Evolutionary conservation across 37 sponge, comb jelly and placozoan genomes (phyloP).

Genomic region (Hexactinellida sp.): DNA sequence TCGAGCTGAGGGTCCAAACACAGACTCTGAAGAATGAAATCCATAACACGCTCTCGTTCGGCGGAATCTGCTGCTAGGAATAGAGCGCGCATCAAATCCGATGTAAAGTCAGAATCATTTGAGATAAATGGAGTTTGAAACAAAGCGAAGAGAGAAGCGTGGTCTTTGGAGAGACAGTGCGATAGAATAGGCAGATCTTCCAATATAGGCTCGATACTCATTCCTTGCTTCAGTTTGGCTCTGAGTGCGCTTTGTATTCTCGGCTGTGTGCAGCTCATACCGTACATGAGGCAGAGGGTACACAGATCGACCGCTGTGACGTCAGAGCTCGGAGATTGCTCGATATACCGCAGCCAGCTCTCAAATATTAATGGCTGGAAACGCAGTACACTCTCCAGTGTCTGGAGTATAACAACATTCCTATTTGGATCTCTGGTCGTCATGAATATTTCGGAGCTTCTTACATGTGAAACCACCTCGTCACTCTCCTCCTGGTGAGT

Average conservation of each 20-base stretch:
- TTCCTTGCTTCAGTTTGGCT: not conserved
- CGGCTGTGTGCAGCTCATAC: not conserved
- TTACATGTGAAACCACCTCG: not conserved
- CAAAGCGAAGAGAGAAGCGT: not conserved
- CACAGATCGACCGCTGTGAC: not conserved
- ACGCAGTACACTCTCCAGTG: not conserved
- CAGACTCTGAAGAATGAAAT: not conserved
- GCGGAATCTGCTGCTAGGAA: not conserved
- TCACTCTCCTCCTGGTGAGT: not conserved
- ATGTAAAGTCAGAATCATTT: not conserved
- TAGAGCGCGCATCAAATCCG: not conserved
- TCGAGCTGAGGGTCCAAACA: not conserved
- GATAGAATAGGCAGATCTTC: not conserved
- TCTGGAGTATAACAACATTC: not conserved
- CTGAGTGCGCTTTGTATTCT: not conserved
- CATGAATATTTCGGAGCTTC: not conserved
- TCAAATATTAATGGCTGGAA: slow-evolving; percentile 3
- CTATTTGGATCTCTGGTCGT: not conserved
- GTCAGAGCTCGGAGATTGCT: not conserved
- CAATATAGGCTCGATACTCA: not conserved
- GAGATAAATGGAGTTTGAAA: not conserved
- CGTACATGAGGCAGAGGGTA: not conserved
- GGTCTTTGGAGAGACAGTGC: not conserved
- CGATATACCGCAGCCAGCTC: not conserved
- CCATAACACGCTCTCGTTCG: not conserved